These are phyloP conservation scores for Sphecodes monilicornis DNA, from an alignment of 2,888 invertebrate genomes.

Conservation along the genomic window DNA sequence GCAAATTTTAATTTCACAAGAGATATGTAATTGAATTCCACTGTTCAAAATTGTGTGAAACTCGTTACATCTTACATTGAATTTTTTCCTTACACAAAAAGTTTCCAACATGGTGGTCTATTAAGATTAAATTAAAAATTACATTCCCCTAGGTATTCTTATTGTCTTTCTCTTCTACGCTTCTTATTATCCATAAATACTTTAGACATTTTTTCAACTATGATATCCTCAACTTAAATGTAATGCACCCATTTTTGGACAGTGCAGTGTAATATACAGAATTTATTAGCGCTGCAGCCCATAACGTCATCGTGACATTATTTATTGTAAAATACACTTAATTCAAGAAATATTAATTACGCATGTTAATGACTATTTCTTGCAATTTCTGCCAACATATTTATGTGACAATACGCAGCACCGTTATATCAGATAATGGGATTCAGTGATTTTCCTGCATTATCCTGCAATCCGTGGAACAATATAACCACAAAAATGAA, in stretches of 20 bases:
- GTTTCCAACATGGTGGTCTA: not conserved
- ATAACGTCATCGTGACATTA: not conserved
- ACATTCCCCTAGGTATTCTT: not conserved
- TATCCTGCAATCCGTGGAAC: not conserved
- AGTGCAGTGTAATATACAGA: not conserved
- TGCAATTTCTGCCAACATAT: not conserved
- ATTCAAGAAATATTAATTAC: not conserved
- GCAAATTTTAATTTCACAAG: constrained; percentile 10
- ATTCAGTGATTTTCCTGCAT: not conserved
- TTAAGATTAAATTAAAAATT: not conserved
- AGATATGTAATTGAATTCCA: not conserved
- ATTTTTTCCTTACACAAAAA: not conserved
- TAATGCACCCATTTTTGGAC: not conserved
- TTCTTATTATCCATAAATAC: not conserved
- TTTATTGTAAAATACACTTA: not conserved
- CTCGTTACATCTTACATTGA: not conserved
- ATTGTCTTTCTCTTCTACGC: not conserved
- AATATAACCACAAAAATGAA: not conserved
- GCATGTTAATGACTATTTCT: not conserved
- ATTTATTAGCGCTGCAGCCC: not conserved
- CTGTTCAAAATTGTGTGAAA: not conserved
- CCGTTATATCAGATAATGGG: not conserved
- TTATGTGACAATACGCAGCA: not conserved
- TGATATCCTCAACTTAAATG: not conserved
- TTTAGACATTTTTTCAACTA: not conserved